phyloP scores from a whole-genome alignment of 2,113 vertebrate genomes.

The Gobiocypris rarus region DNA sequence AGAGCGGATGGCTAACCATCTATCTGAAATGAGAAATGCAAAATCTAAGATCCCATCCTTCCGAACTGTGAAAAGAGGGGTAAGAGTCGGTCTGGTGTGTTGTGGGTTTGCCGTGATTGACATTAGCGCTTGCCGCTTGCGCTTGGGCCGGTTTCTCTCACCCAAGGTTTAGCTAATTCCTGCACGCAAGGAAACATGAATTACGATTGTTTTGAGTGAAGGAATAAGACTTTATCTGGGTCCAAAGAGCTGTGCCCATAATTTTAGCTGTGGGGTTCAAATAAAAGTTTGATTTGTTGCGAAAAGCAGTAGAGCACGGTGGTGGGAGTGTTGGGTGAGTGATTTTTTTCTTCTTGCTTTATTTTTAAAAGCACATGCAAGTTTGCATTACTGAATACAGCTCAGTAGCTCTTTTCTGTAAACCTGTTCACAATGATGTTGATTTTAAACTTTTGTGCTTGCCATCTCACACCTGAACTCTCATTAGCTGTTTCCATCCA shows the following conservation, averaged over 20 bases:
- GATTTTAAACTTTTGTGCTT: not conserved
- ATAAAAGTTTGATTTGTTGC: not conserved
- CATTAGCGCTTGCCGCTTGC: not conserved
- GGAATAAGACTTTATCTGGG: slow-evolving; percentile 29
- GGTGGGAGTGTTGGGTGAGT: slow-evolving; percentile 5
- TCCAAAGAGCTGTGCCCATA: slow-evolving; percentile 5
- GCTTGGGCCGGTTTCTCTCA: slow-evolving; percentile 26
- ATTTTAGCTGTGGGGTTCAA: not conserved
- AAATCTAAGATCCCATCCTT: slow-evolving; percentile 93
- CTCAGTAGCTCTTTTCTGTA: not conserved
- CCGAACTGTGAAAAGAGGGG: slow-evolving; percentile 91
- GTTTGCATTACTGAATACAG: not conserved
- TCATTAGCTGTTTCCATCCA: not conserved
- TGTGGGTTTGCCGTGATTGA: slow-evolving; percentile 33
- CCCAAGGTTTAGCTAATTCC: slow-evolving; percentile 29
- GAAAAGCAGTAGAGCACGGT: not conserved
- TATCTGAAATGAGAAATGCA: slow-evolving; percentile 92
- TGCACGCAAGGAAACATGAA: not conserved
- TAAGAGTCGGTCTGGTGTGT: slow-evolving; percentile 77
- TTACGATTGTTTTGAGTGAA: not conserved
- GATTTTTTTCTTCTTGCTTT: not conserved
- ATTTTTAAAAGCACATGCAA: not conserved
- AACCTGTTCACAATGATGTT: not conserved
- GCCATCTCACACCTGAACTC: not conserved
- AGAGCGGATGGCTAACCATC: slow-evolving; percentile 92